phyloP scores from a whole-genome alignment of 2,113 vertebrate genomes.

The Hoplias malabaricus region DNA sequence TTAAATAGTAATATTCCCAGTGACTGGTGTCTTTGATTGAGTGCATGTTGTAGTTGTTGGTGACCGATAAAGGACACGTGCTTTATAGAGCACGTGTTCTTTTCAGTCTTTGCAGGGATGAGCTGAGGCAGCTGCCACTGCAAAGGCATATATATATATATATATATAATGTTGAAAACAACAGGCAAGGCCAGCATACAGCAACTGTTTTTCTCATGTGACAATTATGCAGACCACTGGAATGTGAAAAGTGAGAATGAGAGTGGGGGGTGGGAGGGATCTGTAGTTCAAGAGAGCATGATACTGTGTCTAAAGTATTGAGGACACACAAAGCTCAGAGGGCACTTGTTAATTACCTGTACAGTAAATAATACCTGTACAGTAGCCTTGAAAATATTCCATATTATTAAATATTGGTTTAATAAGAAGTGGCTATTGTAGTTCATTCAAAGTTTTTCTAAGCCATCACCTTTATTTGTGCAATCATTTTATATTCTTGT shows the following conservation, averaged over 20 bases:
- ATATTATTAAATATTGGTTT: too few relatives aligned
- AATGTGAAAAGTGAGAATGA: conserved; percentile 45
- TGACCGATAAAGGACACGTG: conserved; percentile 50
- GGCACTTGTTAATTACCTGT: too few relatives aligned
- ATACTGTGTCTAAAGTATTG: neutral
- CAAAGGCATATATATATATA: conserved; percentile 69
- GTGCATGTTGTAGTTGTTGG: conserved; percentile 3
- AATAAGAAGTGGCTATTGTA: too few relatives aligned
- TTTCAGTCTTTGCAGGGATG: conserved; percentile 44
- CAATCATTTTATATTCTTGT: too few relatives aligned
- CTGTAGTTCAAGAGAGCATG: neutral
- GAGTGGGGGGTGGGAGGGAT: neutral
- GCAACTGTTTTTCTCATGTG: conserved; percentile 66
- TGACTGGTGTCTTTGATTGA: neutral
- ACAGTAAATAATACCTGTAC: too few relatives aligned
- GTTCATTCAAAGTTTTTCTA: too few relatives aligned
- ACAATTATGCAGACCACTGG: conserved; percentile 59
- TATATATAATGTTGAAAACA: conserved; percentile 66
- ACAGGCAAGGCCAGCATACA: conserved; percentile 60
- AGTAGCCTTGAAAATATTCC: too few relatives aligned
- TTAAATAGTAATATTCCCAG: neutral
- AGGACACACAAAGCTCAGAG: too few relatives aligned
- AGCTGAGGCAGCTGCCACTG: conserved; percentile 67
- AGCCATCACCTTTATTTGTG: too few relatives aligned
- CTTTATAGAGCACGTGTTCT: conserved; percentile 50